A percentile compares a stretch with the other conserved stretches of the same genome.
Conservation (phyloP, 1,140 invertebrate genomes). For the Diuraphis noxia region DNA sequence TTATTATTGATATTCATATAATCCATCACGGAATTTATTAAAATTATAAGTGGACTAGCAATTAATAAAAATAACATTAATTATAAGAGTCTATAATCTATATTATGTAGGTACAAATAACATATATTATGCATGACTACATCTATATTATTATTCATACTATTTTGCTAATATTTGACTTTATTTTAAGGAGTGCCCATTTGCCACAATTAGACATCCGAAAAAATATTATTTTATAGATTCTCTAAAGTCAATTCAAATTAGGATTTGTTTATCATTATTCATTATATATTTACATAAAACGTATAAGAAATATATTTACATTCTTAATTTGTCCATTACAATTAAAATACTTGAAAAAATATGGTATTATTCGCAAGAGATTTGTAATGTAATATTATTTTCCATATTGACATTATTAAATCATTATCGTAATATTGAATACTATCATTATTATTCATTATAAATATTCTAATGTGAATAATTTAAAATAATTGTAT, state of each 20-base stretch:
- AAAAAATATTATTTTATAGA: not conserved
- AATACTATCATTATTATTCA: not conserved
- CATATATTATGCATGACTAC: too few species aligned
- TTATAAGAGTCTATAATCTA: not conserved
- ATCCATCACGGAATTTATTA: not conserved
- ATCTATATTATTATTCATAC: not conserved
- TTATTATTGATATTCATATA: not conserved
- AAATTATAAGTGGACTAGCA: not conserved
- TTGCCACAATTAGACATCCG: not conserved
- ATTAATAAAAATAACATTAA: slow-evolving; percentile 5
- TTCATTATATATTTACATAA: not conserved
- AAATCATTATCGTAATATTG: not conserved
- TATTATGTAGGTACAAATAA: not conserved
- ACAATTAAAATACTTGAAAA: not conserved
- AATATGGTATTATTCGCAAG: not conserved
- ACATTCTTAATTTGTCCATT: not conserved
- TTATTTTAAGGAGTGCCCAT: not conserved
- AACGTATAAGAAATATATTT: not conserved
- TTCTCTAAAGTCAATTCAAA: not conserved
- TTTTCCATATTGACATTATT: not conserved
- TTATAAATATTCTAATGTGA: not conserved
- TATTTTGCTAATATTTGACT: not conserved
- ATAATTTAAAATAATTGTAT: not conserved
- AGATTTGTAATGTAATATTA: not conserved
- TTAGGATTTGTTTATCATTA: not conserved